Base-by-base conservation (phyloP, 2,797 vertebrate species). In the Bradypus variegatus region DNA sequence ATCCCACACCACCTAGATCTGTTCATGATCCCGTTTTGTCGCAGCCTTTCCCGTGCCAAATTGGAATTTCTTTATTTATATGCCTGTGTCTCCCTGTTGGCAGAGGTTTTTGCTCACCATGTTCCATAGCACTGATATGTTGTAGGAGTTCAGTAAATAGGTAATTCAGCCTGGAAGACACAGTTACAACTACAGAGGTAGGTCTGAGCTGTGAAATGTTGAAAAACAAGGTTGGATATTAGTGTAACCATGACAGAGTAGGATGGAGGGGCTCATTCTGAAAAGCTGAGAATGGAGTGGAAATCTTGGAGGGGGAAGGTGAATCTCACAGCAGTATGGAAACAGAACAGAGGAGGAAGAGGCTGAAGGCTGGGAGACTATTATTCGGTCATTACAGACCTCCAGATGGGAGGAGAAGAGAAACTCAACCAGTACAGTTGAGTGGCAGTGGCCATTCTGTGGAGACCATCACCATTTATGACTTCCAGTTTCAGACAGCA, bases 401-500 rank as follows among this genome's bases (percentile, higher is more conserved):
- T 65, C n/a, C 9, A 6, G 29, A 7, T 62, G 29, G 16, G 27
- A 60, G 33, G 27, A 29, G 62, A 75, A n/a, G 27, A 33, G 60
- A 79, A 8, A 3, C 18, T 27, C 18, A 31, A 7, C 31, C 33
- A 11, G 3, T 9, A 4, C 2, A 12, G 50, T 50, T 50, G 50
- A 2, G 4, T 7, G 69, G 19, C 41, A 1, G 48, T 15, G 23
- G 4, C 33, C 1, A 1, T 60, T 41, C 1, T 2, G 12, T 3
- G 77, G 12, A 1, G 8, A 14, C 9, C 15, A 12, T 41, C 29
- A 4, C 16, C 33, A 19, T 11, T 60, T 38, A 27, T 13, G 41
- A 48, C 48, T 50, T 72, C 19, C 8, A 13, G 73, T 2, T 58
- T 75, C 36, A 3, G 21, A 25, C 0, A 64, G 27, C 60, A 16